Conservation (phyloP, 2,797 vertebrate genomes). For the Siniperca obscura region DNA sequence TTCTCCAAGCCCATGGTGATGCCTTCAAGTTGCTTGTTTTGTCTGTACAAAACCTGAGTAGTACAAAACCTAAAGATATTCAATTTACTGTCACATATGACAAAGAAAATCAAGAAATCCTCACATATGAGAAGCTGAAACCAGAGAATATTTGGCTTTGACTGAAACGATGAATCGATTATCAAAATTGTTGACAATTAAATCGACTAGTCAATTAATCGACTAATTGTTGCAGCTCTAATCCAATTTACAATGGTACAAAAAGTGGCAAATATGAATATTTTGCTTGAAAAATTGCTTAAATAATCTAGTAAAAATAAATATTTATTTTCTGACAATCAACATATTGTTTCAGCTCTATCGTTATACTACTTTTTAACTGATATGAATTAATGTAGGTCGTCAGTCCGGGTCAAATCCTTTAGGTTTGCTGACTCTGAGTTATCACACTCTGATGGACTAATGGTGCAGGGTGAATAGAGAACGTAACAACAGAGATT, state of each 20-base stretch:
- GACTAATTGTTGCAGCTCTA: neutral
- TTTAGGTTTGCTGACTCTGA: slow-evolving; percentile 10
- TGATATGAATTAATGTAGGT: slow-evolving; percentile 39
- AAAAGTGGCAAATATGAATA: neutral
- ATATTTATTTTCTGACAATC: neutral
- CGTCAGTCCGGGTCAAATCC: slow-evolving; percentile 2
- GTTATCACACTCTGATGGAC: slow-evolving; percentile 23
- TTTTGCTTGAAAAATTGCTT: neutral
- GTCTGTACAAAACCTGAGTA: too few species aligned
- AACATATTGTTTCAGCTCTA: neutral
- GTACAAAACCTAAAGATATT: neutral
- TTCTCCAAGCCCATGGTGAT: neutral
- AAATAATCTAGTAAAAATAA: neutral
- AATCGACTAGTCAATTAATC: too few species aligned
- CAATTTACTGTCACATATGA: neutral
- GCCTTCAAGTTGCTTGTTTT: neutral
- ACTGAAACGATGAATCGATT: neutral
- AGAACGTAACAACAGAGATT: neutral
- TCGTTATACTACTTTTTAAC: slow-evolving; percentile 12
- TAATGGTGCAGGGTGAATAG: neutral
- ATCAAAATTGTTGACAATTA: neutral
- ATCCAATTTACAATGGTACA: neutral
- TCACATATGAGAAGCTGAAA: neutral
- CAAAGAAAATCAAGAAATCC: neutral
- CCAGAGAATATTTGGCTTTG: neutral